Evolutionary conservation across 2,888 invertebrate species (phyloP).

Genomic region (Melolontha melolontha): DNA sequence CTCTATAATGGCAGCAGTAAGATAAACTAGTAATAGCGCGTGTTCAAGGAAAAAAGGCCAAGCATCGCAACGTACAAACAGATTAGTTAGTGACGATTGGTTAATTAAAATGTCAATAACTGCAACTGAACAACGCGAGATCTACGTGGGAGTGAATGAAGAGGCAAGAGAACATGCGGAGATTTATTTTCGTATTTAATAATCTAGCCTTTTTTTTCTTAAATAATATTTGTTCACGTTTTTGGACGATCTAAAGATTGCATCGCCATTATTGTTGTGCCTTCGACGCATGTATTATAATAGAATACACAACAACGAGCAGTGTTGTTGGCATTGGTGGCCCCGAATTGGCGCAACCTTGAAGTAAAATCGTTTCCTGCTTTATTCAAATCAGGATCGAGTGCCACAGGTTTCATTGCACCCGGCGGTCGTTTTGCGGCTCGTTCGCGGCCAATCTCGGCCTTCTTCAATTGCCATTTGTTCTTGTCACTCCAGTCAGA

Average conservation of each 20-base stretch:
- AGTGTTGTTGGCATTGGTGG: slow-evolving; percentile 34
- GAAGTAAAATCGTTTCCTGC: slow-evolving; percentile 42
- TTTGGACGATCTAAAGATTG: too few species aligned
- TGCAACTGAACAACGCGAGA: slow-evolving; percentile 1
- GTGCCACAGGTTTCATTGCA: slow-evolving; percentile 42
- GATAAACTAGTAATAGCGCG: too few species aligned
- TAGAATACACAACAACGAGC: slow-evolving; percentile 8
- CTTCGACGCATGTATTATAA: too few species aligned
- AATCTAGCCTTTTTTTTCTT: too few species aligned
- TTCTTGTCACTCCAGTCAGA: too few species aligned
- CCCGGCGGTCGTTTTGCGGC: slow-evolving; percentile 22
- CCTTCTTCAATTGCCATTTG: too few species aligned
- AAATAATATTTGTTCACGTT: too few species aligned
- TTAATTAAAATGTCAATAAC: slow-evolving; percentile 34
- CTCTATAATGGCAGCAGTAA: too few species aligned
- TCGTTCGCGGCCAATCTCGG: neutral
- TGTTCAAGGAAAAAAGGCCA: slow-evolving; percentile 1
- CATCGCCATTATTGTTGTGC: too few species aligned
- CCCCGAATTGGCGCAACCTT: slow-evolving; percentile 41
- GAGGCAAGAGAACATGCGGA: too few species aligned
- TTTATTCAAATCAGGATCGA: slow-evolving; percentile 37
- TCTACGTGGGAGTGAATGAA: too few species aligned
- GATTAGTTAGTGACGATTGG: slow-evolving; percentile 1
- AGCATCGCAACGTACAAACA: slow-evolving; percentile 6
- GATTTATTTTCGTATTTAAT: too few species aligned